These are phyloP conservation scores for Heliothis subflexa DNA, from an alignment of 1,140 invertebrate species.

Conservation along the genomic window DNA sequence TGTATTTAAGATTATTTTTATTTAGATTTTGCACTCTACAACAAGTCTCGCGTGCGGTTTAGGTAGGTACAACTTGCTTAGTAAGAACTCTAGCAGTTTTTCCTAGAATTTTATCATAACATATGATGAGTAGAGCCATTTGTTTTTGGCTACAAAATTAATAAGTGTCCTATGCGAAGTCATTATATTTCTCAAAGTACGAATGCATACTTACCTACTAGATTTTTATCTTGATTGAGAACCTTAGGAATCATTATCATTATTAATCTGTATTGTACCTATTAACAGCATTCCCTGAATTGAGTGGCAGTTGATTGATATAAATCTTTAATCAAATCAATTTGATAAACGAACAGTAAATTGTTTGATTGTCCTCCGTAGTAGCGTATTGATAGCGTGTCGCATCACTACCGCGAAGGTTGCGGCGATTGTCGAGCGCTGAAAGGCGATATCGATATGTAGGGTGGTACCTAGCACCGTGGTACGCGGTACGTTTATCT, in stretches of 20 bases:
- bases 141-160: too few relatives aligned
- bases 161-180: too few relatives aligned
- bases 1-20: too few relatives aligned
- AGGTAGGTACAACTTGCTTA: too few relatives aligned
- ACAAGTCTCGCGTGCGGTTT: too few relatives aligned
- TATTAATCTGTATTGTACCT: background rate
- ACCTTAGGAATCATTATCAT: background rate
- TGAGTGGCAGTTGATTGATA: slow-evolving; percentile 32
- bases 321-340: slow-evolving; percentile 40
- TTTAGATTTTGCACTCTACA: too few relatives aligned
- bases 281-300: background rate
- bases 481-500: slow-evolving; percentile 8
- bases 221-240: slow-evolving; percentile 3
- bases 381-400: background rate
- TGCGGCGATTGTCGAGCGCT: slow-evolving; percentile 6
- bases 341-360: slow-evolving; percentile 37
- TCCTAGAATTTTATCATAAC: too few relatives aligned
- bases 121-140: too few relatives aligned
- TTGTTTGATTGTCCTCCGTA: slow-evolving; percentile 29
- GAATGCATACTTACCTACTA: background rate
- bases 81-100: too few relatives aligned
- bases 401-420: slow-evolving; percentile 24
- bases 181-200: too few relatives aligned
- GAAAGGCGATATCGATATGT: slow-evolving; percentile 38
- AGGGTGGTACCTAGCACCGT: slow-evolving; percentile 22